phyloP scores from a whole-genome alignment of 2,888 invertebrate genomes.

The Teleogryllus oceanicus region DNA sequence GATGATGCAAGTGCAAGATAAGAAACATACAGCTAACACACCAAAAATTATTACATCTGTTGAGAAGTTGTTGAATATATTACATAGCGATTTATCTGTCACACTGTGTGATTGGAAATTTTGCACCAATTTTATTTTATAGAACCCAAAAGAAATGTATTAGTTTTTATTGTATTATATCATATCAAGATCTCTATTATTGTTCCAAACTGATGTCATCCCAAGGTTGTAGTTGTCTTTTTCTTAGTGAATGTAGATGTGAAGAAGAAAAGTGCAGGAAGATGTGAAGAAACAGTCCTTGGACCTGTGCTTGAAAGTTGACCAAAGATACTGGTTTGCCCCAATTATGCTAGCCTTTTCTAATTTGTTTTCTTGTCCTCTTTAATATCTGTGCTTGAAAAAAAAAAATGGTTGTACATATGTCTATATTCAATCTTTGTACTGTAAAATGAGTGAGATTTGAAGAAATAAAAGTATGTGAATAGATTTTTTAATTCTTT shows the following conservation, averaged over 20 bases:
- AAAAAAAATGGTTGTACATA: conserved; percentile 18
- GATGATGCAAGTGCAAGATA: background rate
- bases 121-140: conserved; percentile 2
- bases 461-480: conserved; percentile 3
- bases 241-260: no score
- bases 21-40: conserved; percentile 9
- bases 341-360: background rate
- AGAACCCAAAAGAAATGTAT: background rate
- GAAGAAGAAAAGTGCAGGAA: no score
- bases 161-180: background rate
- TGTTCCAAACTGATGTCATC: conserved; percentile 4
- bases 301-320: background rate
- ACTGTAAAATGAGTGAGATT: conserved; percentile 4
- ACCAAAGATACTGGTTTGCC: background rate
- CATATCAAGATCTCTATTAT: conserved; percentile 18
- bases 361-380: background rate
- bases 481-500: background rate
- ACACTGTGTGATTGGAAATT: background rate
- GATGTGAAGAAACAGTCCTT: background rate
- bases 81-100: background rate
- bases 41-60: conserved; percentile 18
- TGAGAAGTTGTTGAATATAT: background rate
- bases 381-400: background rate
- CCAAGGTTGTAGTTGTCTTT: background rate
- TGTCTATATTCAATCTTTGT: conserved; percentile 18